Evolutionary conservation across 2,888 invertebrate species (phyloP).

Genomic region (Euphydryas editha): DNA sequence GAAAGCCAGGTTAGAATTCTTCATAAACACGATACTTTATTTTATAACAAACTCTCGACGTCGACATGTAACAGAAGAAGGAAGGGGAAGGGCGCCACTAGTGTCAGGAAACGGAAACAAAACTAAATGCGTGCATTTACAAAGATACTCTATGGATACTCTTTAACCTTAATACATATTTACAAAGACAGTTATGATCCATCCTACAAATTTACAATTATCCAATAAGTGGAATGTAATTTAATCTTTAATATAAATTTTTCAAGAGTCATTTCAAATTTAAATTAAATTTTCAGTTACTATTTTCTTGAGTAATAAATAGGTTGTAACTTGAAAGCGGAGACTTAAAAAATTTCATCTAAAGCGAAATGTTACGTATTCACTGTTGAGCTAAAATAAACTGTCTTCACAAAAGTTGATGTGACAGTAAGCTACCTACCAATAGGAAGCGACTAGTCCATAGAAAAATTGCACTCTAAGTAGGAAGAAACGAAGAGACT

Average conservation of each 20-base stretch:
- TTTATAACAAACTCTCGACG: too few relatives aligned
- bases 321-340: constrained; percentile 36
- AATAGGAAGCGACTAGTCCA: constrained; percentile 60
- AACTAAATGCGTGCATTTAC: too few relatives aligned
- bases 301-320: constrained; percentile 29
- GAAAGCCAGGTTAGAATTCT: too few relatives aligned
- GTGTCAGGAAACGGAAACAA: too few relatives aligned
- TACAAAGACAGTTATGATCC: too few relatives aligned
- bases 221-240: constrained; percentile 30
- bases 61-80: too few relatives aligned
- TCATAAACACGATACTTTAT: too few relatives aligned
- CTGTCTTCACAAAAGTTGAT: constrained; percentile 71
- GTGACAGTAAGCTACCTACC: constrained; percentile 61
- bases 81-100: too few relatives aligned
- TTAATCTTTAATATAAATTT: constrained; percentile 32
- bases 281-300: constrained; percentile 28
- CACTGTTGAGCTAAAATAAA: constrained; percentile 71
- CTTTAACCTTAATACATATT: too few relatives aligned
- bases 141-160: too few relatives aligned
- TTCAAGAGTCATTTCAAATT: constrained; percentile 27
- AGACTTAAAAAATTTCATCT: constrained; percentile 45
- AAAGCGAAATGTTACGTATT: constrained; percentile 53
- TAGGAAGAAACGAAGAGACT: constrained; percentile 68
- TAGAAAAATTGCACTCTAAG: constrained; percentile 71
- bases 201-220: too few relatives aligned